Percentiles rank a stretch among this genome's conserved stretches.
Conservation (phyloP, 2,113 vertebrate genomes). For the Lynx canadensis region DNA sequence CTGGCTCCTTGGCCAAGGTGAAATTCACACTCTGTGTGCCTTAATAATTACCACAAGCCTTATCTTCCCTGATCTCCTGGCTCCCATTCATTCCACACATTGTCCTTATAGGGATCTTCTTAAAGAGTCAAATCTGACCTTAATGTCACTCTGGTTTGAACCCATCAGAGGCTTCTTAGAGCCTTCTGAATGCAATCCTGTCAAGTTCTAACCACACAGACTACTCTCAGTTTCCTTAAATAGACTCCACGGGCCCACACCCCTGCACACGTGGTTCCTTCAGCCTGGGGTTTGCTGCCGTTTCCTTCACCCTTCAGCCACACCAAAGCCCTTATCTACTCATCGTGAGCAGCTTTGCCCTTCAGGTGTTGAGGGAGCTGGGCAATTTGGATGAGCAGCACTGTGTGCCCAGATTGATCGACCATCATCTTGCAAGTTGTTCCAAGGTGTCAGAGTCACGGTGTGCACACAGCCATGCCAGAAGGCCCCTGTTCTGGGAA, state of each 20-base stretch:
- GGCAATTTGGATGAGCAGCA: background rate
- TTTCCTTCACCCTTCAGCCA: background rate
- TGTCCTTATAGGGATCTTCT: background rate
- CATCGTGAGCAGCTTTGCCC: background rate
- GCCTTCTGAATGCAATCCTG: background rate
- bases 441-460: no score
- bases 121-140: background rate
- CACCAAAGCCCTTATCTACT: accelerated
- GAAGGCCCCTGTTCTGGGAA: accelerated
- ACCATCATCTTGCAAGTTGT: background rate
- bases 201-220: background rate
- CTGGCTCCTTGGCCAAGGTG: background rate
- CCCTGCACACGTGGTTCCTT: background rate
- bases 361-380: background rate
- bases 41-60: background rate
- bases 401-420: background rate
- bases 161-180: background rate
- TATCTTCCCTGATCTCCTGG: background rate
- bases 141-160: background rate
- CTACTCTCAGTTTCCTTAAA: background rate
- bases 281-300: background rate
- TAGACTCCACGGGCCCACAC: background rate
- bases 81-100: background rate
- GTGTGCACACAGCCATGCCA: background rate
- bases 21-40: background rate